These are phyloP conservation scores for Eidolon dupreanum DNA, from an alignment of 2,797 vertebrate species.

Conservation along the genomic window DNA sequence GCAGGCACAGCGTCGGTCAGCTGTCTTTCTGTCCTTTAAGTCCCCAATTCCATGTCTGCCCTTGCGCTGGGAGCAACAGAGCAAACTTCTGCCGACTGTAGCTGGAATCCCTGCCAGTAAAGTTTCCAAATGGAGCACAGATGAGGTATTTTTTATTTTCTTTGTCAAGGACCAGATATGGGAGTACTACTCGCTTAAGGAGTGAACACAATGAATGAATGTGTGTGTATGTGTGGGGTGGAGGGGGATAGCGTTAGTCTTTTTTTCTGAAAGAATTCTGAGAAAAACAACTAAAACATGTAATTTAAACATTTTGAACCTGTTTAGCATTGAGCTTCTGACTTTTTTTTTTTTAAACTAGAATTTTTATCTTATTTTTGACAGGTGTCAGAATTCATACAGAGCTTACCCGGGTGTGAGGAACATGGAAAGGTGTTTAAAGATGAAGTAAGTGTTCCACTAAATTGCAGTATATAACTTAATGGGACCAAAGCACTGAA, in stretches of 20 bases:
- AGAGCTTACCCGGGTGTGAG: conserved; percentile 92
- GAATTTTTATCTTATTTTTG: conserved; percentile 69
- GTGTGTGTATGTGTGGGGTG: no score
- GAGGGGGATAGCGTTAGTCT: not conserved
- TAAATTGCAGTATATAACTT: not conserved
- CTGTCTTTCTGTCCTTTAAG: conserved; percentile 88
- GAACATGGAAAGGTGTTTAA: conserved; percentile 92
- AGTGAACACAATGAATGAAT: no score
- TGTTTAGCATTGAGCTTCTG: not conserved
- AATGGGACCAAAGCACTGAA: not conserved
- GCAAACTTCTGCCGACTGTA: conserved; percentile 91
- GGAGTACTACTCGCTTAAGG: not conserved
- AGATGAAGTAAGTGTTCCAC: conserved; percentile 87
- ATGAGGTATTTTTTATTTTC: conserved; percentile 84
- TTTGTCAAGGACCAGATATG: not conserved
- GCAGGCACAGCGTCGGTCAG: conserved; percentile 87
- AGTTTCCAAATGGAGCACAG: conserved; percentile 92
- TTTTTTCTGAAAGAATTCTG: not conserved
- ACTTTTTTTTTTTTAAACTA: not conserved
- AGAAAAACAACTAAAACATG: not conserved
- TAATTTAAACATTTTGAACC: not conserved
- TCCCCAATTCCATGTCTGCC: conserved; percentile 87
- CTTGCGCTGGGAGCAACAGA: conserved; percentile 92
- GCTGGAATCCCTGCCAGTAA: conserved; percentile 91
- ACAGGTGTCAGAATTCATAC: conserved; percentile 91